Evolutionary conservation across 2,888 invertebrate genomes (phyloP).

Genomic region (Archips xylosteana): DNA sequence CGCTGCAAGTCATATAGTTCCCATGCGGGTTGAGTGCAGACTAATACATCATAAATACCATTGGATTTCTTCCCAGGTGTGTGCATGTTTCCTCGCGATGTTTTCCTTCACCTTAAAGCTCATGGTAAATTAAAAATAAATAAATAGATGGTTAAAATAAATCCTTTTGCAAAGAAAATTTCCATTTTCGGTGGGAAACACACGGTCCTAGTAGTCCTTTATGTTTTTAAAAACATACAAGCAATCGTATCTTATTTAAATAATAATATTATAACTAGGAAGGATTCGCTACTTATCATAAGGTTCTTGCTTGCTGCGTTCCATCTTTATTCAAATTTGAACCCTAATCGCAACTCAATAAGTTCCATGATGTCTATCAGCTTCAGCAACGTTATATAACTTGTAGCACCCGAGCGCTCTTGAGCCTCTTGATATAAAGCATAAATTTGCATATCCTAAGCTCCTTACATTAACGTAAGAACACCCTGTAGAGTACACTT

Average conservation of each 20-base stretch:
- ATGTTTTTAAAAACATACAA: neutral
- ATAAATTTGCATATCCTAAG: constrained; percentile 33
- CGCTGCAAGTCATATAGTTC: no score
- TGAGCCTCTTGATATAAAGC: constrained; percentile 20
- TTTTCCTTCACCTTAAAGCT: no score
- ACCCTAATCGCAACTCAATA: neutral
- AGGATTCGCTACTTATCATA: neutral
- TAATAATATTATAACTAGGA: neutral
- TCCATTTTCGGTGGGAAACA: no score
- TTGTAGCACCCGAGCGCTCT: constrained; percentile 17
- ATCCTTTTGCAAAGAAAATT: no score
- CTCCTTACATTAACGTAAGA: constrained; percentile 32
- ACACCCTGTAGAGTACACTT: constrained; percentile 16
- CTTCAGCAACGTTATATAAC: constrained; percentile 10
- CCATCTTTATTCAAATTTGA: neutral
- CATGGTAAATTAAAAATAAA: no score
- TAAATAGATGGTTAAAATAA: no score
- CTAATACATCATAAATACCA: no score
- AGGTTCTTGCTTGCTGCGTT: neutral
- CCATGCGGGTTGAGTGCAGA: no score
- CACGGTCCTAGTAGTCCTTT: no score
- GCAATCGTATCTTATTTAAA: neutral
- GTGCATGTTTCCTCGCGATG: no score
- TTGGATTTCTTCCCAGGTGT: no score
- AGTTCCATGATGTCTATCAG: neutral